Evolutionary conservation across 1,140 invertebrate species (phyloP).

Genomic region (Pentalonia nigronervosa): DNA sequence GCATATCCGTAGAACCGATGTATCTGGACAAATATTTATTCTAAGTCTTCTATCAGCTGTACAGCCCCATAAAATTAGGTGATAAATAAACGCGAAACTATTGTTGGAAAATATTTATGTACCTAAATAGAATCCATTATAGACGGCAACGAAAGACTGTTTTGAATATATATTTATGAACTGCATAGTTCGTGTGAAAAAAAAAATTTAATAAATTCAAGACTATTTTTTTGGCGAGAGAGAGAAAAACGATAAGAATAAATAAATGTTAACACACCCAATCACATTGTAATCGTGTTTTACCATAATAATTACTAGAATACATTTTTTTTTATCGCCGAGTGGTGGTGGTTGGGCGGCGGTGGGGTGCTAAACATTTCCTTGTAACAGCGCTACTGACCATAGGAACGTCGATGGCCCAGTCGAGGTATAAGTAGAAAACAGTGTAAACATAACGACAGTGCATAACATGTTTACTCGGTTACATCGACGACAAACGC

Average conservation of each 20-base stretch:
- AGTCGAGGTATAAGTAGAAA: background rate
- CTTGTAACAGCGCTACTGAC: background rate
- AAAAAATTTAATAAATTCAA: no score
- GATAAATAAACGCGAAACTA: background rate
- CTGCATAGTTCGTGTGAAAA: background rate
- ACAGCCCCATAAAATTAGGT: background rate
- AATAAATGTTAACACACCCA: background rate
- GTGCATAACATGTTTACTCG: background rate
- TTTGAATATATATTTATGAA: background rate
- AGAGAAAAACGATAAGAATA: background rate
- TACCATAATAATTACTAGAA: background rate
- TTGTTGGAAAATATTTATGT: no score
- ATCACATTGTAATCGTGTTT: background rate
- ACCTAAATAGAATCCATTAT: background rate
- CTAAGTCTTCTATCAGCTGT: background rate
- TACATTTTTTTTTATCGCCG: background rate
- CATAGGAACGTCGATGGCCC: no score
- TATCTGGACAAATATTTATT: background rate
- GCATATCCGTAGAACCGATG: background rate
- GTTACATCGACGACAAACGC: background rate
- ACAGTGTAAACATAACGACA: background rate
- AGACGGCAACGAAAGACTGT: no score
- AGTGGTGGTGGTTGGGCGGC: no score
- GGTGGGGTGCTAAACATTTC: background rate
- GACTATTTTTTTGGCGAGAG: background rate